Evolutionary conservation across 1,140 invertebrate genomes (phyloP).

Genomic region (Ctenoplectra terminalis): DNA sequence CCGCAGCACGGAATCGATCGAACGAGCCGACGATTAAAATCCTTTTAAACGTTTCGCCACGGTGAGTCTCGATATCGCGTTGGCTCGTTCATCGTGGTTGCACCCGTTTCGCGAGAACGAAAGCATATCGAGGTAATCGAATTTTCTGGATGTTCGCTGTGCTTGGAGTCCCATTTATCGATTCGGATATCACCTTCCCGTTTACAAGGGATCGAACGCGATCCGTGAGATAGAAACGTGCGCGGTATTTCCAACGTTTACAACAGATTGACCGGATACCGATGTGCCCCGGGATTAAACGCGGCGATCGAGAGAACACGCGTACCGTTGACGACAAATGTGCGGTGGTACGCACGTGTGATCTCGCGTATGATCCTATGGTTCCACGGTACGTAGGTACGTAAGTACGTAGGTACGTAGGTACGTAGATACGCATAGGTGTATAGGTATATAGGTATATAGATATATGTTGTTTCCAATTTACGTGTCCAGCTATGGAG

Average conservation of each 20-base stretch:
- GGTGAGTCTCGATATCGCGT: not conserved
- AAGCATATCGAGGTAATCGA: not conserved
- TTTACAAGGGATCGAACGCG: not conserved
- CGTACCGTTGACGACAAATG: too few species aligned
- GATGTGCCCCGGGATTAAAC: constrained; percentile 50
- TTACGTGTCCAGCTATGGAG: constrained; percentile 3
- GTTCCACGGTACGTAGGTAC: too few species aligned
- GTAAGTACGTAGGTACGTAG: too few species aligned
- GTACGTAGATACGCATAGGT: too few species aligned
- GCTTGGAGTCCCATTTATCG: not conserved
- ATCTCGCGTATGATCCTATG: not conserved
- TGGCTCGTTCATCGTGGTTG: too few species aligned
- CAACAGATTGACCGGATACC: constrained; percentile 48
- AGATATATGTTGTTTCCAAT: not conserved
- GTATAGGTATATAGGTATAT: too few species aligned
- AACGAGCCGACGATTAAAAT: not conserved
- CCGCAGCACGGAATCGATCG: not conserved
- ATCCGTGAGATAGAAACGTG: not conserved
- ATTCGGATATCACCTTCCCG: not conserved
- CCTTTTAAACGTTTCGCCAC: not conserved
- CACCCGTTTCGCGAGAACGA: not conserved
- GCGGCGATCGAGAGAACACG: constrained; percentile 38
- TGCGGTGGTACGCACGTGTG: constrained; percentile 19
- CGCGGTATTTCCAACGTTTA: constrained; percentile 38
- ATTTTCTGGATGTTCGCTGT: too few species aligned